Base-by-base conservation (phyloP, 2,113 vertebrate species). In the Balaeniceps rex region DNA sequence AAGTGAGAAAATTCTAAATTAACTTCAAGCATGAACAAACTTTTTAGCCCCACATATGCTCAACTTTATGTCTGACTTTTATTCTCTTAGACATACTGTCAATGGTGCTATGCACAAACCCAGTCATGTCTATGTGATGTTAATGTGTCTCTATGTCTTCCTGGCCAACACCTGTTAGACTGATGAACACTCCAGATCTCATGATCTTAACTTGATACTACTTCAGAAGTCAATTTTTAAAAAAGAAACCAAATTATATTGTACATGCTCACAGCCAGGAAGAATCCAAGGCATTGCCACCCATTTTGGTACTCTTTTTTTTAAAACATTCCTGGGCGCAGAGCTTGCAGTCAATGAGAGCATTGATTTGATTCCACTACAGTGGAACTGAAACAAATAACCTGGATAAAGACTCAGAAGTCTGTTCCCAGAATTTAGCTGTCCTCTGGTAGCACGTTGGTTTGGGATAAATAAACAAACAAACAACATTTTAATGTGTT, bases 101-200 rank as follows among this genome's bases (percentile, higher is more conserved):
- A 83, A 0, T 28, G 23, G 40, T 38, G 12, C 12, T 51, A 15
- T 29, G 7, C 66, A 33, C n/a, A 94, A 78, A 68, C 7, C 4
- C 19, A 57, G 26, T 47, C 42, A 57, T 0, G 0, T 38, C n/a
- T 87, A 3, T 0, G 0, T 54, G 49, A 74, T 34, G 34, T 7
- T 71, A 31, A 51, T 22, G 5, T 24, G 9, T 46, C 14, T 72
- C 40, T 61, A 3, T 47, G n/a, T 60, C n/a, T 82, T 88, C 52
- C 52, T 42, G 33, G 42, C 4, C 55, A 83, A 22, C 13, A 52
- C 2, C 64, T 47, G 12, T 40, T 52, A 58, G 2, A 3, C 12
- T 42, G 46, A 82, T 64, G 66, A 94, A 64, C 33, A 29, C 21
- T 71, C n/a, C 47, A 76, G 38, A 55, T 38, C 14, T 64, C 11